A percentile compares a stretch with the other conserved stretches of the same genome.
Conservation (phyloP, 2,888 invertebrate genomes). For the Drosophila demipolita region DNA sequence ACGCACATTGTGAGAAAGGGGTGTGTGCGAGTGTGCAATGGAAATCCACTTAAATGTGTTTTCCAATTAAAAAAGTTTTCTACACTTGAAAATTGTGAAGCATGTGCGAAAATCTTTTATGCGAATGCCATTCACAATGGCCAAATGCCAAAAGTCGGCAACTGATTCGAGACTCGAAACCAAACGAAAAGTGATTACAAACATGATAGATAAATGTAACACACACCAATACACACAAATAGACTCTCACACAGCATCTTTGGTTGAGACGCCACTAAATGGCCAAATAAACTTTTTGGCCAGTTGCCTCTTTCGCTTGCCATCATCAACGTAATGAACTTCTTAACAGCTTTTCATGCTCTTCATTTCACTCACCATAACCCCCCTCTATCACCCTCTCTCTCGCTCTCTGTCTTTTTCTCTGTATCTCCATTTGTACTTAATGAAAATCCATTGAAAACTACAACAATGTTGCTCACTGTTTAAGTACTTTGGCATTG, state of each 20-base stretch:
- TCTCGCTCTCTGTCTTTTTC: constrained; percentile 7
- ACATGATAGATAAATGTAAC: constrained; percentile 78
- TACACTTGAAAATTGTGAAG: constrained; percentile 78
- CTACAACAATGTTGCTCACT: constrained; percentile 69
- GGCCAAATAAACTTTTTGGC: constrained; percentile 80
- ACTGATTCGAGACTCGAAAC: constrained; percentile 56
- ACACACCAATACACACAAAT: constrained; percentile 12
- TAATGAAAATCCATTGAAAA: constrained; percentile 81
- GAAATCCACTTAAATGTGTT: constrained; percentile 81
- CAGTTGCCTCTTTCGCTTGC: constrained; percentile 54
- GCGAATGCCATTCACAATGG: constrained; percentile 74
- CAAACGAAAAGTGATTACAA: constrained; percentile 82
- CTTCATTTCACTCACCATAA: constrained; percentile 2
- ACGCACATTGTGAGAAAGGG: constrained; percentile 16
- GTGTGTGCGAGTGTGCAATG: constrained; percentile 31
- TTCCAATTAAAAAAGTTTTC: constrained; percentile 80
- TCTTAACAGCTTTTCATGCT: constrained; percentile 74
- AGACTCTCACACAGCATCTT: constrained; percentile 64
- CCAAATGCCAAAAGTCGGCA: constrained; percentile 55
- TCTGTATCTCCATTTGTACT: constrained; percentile 32
- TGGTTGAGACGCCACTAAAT: constrained; percentile 67
- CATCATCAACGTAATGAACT: constrained; percentile 74
- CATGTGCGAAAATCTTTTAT: constrained; percentile 82
- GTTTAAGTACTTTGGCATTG: constrained; percentile 21
- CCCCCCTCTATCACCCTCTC: not conserved